Evolutionary conservation across 2,113 vertebrate species (phyloP).

Genomic region (Sapajus apella): DNA sequence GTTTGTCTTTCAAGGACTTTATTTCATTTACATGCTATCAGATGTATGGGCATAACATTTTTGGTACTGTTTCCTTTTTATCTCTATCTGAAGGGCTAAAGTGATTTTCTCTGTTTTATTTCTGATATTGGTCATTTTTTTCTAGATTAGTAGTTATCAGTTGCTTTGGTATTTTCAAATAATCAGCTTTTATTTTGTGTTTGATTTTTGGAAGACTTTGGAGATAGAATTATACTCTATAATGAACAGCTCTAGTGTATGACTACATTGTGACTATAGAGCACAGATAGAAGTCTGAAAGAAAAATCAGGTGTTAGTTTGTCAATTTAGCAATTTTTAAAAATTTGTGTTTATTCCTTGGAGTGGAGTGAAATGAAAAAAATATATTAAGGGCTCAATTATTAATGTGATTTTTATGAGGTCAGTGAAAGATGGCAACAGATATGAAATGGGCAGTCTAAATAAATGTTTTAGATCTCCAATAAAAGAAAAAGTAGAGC

Average conservation of each 20-base stretch:
- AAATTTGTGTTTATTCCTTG: not conserved
- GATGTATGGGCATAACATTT: not conserved
- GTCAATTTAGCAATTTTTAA: not conserved
- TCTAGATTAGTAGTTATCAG: not conserved
- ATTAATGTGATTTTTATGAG: not conserved
- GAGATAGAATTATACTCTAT: not conserved
- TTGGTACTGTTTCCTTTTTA: not conserved
- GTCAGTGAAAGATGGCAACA: not conserved
- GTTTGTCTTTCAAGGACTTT: not conserved
- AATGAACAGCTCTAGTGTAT: not conserved
- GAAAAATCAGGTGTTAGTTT: not conserved
- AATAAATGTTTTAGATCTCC: constrained; percentile 6
- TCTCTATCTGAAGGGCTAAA: not conserved
- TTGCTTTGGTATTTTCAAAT: not conserved
- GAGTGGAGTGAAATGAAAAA: not conserved
- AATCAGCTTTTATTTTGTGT: not conserved
- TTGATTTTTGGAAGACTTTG: not conserved
- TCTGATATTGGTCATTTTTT: not conserved
- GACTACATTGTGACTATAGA: not conserved
- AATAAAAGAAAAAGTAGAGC: not conserved
- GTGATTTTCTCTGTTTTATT: not conserved
- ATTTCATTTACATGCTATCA: not conserved
- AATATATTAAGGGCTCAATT: not conserved
- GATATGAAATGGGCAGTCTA: not conserved
- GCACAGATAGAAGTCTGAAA: not conserved